A percentile compares a stretch with the other conserved stretches of the same genome.
Evolutionary conservation across 2,888 invertebrate genomes (phyloP).

Genomic region (Laspeyria flexula): DNA sequence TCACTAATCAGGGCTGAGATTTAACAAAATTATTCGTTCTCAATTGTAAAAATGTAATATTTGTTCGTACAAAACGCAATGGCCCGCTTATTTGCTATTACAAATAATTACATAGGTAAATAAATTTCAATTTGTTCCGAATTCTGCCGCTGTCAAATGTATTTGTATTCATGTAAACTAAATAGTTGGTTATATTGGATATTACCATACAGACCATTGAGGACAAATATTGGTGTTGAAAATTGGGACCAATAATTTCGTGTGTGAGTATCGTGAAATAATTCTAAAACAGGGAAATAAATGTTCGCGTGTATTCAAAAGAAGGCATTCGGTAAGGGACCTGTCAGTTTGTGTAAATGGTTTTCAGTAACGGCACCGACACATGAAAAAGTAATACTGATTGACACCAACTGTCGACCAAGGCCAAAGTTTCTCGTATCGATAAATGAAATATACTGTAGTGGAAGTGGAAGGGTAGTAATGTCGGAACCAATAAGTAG

Average conservation of each 20-base stretch:
- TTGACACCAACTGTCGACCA: constrained; percentile 4
- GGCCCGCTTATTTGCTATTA: neutral
- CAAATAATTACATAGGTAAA: neutral
- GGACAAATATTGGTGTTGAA: too few species aligned
- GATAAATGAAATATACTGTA: neutral
- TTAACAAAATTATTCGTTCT: neutral
- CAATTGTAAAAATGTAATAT: neutral
- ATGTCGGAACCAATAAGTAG: too few species aligned
- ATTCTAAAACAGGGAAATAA: neutral
- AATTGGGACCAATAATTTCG: too few species aligned
- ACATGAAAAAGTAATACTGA: constrained; percentile 10
- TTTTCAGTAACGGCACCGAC: neutral
- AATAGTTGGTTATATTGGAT: neutral
- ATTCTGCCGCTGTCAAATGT: neutral
- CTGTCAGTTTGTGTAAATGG: constrained; percentile 6
- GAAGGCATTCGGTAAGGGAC: neutral
- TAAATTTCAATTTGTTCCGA: neutral
- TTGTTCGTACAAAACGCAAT: neutral
- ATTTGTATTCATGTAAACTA: neutral
- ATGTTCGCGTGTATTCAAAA: neutral
- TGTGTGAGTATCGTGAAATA: neutral
- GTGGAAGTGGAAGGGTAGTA: too few species aligned
- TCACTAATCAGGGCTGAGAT: neutral
- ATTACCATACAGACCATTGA: too few species aligned
- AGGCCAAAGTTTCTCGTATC: neutral